Conservation (phyloP, 2,888 invertebrate species). For the Diabrotica balteata region DNA sequence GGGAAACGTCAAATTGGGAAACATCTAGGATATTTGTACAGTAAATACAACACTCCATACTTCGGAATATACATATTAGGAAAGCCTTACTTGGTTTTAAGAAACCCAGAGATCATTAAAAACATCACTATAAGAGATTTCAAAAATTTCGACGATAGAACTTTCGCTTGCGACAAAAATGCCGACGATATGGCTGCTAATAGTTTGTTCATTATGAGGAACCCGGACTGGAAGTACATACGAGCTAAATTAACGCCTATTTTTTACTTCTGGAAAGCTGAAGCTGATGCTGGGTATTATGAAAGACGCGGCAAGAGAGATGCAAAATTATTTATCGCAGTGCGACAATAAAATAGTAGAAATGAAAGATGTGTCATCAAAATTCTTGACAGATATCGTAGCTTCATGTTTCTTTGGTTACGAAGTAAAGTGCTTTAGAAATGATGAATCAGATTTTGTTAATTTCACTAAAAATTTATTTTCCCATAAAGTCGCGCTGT, state of each 20-base stretch:
- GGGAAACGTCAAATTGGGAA: conserved; percentile 54
- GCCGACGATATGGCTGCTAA: conserved; percentile 60
- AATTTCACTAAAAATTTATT: conserved; percentile 54
- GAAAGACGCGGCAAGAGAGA: conserved; percentile 54
- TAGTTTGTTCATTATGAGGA: conserved; percentile 60
- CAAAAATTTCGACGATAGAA: conserved; percentile 61
- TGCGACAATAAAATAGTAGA: conserved; percentile 44
- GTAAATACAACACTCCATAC: conserved; percentile 50
- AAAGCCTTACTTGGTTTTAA: conserved; percentile 60
- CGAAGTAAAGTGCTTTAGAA: conserved; percentile 55
- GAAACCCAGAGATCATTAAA: conserved; percentile 61
- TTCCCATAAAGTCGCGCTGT: conserved; percentile 41
- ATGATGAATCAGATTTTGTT: conserved; percentile 56
- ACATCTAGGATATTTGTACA: conserved; percentile 53
- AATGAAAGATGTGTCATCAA: conserved; percentile 53
- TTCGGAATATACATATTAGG: conserved; percentile 62
- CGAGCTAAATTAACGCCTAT: conserved; percentile 64
- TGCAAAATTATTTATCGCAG: conserved; percentile 49
- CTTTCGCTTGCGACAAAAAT: conserved; percentile 59
- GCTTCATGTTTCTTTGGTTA: conserved; percentile 62
- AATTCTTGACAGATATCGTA: conserved; percentile 61
- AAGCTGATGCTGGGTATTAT: conserved; percentile 63
- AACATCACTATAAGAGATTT: conserved; percentile 61
- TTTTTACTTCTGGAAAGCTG: conserved; percentile 64
- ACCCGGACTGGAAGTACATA: conserved; percentile 64